Conservation (phyloP, 2,797 vertebrate genomes). For the Enoplosus armatus region DNA sequence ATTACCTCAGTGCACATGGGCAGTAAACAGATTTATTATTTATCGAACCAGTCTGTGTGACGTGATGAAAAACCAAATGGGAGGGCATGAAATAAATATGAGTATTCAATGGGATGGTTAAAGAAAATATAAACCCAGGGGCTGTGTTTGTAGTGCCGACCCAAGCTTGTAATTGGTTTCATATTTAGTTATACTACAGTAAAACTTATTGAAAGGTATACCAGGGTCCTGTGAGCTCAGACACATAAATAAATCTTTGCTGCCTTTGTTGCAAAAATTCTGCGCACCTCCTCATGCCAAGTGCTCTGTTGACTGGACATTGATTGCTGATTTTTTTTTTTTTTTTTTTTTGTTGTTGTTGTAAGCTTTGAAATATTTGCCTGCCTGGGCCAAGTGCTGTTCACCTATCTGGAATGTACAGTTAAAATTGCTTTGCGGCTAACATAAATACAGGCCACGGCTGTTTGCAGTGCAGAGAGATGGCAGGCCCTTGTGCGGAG, state of each 20-base stretch:
- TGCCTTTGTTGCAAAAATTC: conserved; percentile 78
- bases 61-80: conserved; percentile 68
- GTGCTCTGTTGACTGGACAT: conserved; percentile 75
- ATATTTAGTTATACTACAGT: conserved; percentile 78
- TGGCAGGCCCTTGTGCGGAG: conserved; percentile 65
- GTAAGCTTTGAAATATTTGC: conserved; percentile 81
- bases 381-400: conserved; percentile 73
- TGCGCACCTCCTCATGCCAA: conserved; percentile 74
- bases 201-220: conserved; percentile 78
- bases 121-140: conserved; percentile 39
- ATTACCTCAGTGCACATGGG: conserved; percentile 70
- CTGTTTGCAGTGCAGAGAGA: conserved; percentile 67
- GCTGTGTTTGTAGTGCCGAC: conserved; percentile 71
- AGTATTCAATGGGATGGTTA: conserved; percentile 38
- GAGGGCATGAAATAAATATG: conserved; percentile 61
- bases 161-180: conserved; percentile 81
- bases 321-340: conserved; percentile 64
- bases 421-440: conserved; percentile 81
- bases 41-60: conserved; percentile 67
- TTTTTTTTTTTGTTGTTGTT: conserved; percentile 48
- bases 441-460: conserved; percentile 80
- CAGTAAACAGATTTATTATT: conserved; percentile 81
- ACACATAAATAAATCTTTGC: conserved; percentile 80
- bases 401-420: conserved; percentile 88
- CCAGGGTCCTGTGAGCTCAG: conserved; percentile 75